Conservation (phyloP, 2,797 vertebrate genomes). For the Sebastiscus albofasciatus region DNA sequence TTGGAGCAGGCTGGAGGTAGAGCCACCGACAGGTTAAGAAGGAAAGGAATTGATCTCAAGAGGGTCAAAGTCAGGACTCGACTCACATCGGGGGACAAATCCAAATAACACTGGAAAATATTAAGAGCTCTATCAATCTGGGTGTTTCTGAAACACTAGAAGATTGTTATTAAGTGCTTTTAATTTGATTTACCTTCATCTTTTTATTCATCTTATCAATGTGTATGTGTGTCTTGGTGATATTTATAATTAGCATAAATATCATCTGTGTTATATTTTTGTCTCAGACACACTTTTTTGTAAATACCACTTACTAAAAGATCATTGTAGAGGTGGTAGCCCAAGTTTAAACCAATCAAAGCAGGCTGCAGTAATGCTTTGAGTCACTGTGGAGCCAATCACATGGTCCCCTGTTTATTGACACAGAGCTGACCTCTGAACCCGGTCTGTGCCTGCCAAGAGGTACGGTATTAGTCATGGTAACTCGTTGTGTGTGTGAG, state of each 20-base stretch:
- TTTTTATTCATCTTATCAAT: background rate
- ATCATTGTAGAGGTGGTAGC: slow-evolving; percentile 7
- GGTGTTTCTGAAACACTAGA: slow-evolving; percentile 28
- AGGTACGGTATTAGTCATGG: slow-evolving; percentile 78
- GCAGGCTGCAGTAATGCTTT: slow-evolving; percentile 59
- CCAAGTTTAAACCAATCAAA: slow-evolving; percentile 63
- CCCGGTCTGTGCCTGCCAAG: slow-evolving; percentile 68
- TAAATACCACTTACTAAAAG: background rate
- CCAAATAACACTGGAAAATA: slow-evolving; percentile 54
- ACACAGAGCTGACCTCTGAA: slow-evolving; percentile 74
- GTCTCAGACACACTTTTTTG: background rate
- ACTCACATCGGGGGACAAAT: slow-evolving; percentile 59
- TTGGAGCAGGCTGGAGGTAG: slow-evolving; percentile 66
- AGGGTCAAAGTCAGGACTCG: slow-evolving; percentile 67
- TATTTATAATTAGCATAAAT: background rate
- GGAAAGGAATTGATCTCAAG: slow-evolving; percentile 56
- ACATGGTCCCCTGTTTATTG: slow-evolving; percentile 74
- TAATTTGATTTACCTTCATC: slow-evolving; percentile 8
- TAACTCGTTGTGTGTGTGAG: slow-evolving; percentile 50
- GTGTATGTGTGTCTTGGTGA: background rate
- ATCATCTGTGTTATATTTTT: background rate
- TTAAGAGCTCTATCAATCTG: slow-evolving; percentile 27
- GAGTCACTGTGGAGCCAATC: slow-evolving; percentile 73
- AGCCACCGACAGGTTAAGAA: slow-evolving; percentile 66
- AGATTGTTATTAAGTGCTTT: slow-evolving; percentile 25